These are phyloP conservation scores for Cichlasoma orientale DNA, from an alignment of 2,797 vertebrate species.

Conservation along the genomic window DNA sequence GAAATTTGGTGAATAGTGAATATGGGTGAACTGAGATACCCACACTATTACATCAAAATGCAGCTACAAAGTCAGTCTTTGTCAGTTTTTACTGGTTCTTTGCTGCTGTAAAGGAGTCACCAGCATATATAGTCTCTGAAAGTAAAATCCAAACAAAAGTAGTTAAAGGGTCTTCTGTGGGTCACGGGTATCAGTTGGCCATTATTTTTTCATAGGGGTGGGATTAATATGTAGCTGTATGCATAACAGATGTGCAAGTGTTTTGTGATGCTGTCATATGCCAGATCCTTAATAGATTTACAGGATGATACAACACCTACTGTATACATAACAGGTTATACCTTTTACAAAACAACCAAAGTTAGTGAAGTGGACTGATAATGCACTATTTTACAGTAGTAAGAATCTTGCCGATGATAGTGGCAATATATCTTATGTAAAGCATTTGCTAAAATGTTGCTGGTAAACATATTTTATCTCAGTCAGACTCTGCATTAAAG, in stretches of 20 bases:
- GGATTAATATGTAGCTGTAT: slow-evolving; percentile 24
- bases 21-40: neutral
- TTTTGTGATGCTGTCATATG: neutral
- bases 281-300: slow-evolving; percentile 2
- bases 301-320: neutral
- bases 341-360: neutral
- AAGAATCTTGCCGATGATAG: neutral
- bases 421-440: neutral
- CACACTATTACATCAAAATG: neutral
- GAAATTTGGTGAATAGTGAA: neutral
- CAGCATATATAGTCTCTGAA: neutral
- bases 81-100: neutral
- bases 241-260: slow-evolving; percentile 26
- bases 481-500: neutral
- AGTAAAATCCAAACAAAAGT: neutral
- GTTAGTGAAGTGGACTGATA: neutral
- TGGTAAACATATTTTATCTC: neutral
- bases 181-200: slow-evolving; percentile 51
- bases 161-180: slow-evolving; percentile 41
- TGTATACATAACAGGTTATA: neutral
- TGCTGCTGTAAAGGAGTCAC: neutral
- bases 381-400: neutral
- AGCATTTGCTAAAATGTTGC: neutral
- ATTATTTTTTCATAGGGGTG: slow-evolving; percentile 58
- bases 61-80: neutral